Evolutionary conservation across 2,888 invertebrate species (phyloP).

Genomic region (Cheilosia impressa): DNA sequence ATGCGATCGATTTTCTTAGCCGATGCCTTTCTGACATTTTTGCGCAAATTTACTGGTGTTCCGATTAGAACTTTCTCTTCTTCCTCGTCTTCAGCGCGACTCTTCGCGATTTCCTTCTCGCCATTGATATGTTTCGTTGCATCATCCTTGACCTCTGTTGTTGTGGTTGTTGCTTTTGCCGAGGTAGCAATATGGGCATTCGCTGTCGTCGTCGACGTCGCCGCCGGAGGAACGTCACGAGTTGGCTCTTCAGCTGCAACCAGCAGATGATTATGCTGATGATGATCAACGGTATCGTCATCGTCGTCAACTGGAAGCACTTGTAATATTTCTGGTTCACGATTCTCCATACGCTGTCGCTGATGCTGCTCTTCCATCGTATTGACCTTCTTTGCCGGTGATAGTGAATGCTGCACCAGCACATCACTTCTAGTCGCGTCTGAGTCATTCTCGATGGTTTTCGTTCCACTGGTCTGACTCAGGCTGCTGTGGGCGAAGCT

Average conservation of each 20-base stretch:
- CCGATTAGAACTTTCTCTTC: constrained; percentile 83
- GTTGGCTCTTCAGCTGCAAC: constrained; percentile 69
- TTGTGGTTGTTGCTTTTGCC: constrained; percentile 12
- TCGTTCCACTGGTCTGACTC: constrained; percentile 34
- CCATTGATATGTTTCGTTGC: constrained; percentile 16
- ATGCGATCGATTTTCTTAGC: constrained; percentile 56
- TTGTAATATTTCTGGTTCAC: constrained; percentile 76
- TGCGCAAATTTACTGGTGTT: constrained; percentile 82
- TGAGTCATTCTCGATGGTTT: constrained; percentile 49
- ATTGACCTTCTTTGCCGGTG: constrained; percentile 40
- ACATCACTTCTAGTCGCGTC: constrained; percentile 45
- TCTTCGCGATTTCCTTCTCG: constrained; percentile 20
- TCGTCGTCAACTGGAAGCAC: constrained; percentile 77
- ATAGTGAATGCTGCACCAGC: constrained; percentile 4
- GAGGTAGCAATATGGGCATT: constrained; percentile 21
- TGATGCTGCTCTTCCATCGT: constrained; percentile 28
- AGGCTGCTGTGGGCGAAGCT: constrained; percentile 48
- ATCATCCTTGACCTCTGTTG: constrained; percentile 46
- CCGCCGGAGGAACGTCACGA: constrained; percentile 66
- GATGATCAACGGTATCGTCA: constrained; percentile 69
- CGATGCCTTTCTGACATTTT: constrained; percentile 80
- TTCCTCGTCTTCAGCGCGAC: constrained; percentile 49
- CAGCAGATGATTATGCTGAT: constrained; percentile 21
- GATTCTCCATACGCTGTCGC: constrained; percentile 30
- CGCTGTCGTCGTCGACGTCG: neutral